Evolutionary conservation across 2,888 invertebrate species (phyloP).

Genomic region (Hyalella azteca): DNA sequence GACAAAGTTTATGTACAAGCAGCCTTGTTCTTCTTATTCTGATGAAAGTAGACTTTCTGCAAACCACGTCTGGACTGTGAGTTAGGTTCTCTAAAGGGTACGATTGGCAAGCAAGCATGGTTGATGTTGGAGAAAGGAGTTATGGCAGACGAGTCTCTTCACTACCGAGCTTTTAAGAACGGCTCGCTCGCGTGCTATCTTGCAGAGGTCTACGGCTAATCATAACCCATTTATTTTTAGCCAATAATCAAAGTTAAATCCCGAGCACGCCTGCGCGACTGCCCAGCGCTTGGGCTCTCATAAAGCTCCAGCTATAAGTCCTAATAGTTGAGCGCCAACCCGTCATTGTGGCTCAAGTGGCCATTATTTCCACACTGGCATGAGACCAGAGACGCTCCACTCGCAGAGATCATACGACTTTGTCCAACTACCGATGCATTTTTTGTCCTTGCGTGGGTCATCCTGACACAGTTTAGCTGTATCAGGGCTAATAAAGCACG

Average conservation of each 20-base stretch:
- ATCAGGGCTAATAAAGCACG: too few relatives aligned
- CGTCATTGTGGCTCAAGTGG: background rate
- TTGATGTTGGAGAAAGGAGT: conserved; percentile 5
- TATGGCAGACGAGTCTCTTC: background rate
- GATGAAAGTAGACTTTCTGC: background rate
- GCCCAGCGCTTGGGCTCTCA: conserved; percentile 23
- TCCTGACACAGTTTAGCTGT: too few relatives aligned
- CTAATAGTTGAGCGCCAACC: conserved; percentile 14
- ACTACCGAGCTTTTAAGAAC: conserved; percentile 17
- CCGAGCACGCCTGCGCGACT: conserved; percentile 28
- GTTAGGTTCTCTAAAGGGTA: background rate
- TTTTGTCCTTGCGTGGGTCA: too few relatives aligned
- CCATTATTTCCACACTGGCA: conserved; percentile 17
- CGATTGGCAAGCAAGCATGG: background rate
- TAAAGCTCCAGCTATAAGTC: conserved; percentile 27
- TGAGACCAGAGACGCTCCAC: background rate
- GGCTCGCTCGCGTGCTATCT: conserved; percentile 2
- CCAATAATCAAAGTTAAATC: conserved; percentile 34
- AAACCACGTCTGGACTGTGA: background rate
- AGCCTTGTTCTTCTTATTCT: background rate
- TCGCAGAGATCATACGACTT: background rate
- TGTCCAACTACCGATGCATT: too few relatives aligned
- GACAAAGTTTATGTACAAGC: too few relatives aligned
- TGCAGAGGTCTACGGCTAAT: conserved; percentile 21
- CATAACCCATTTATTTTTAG: conserved; percentile 26